Evolutionary conservation across 1,140 invertebrate genomes (phyloP), one percentile per base, ranked within the genome.

Genomic region (Thaumetopoea pityocampa): DNA sequence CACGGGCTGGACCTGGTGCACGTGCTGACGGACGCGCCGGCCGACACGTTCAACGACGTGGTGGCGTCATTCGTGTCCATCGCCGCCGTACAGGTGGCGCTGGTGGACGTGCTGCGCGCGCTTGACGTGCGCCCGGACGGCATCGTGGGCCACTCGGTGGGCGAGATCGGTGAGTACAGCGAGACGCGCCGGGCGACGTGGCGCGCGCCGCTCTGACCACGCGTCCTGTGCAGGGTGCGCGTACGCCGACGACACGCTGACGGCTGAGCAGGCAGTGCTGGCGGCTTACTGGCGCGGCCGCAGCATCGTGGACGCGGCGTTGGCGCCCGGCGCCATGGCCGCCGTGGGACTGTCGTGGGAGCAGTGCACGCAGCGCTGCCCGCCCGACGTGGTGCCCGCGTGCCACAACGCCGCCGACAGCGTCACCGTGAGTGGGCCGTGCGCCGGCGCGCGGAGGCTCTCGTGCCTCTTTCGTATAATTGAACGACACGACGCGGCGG

Each of bases 121-220:
- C 53, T 98, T 20, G 93, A 91, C 35, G 88, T 99, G 6, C 84
- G 89, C 29, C 95, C 96, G 4, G 96, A 98, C 80, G 96, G 96
- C 29, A 96, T 99, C 56, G 85, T 99, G 23, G 98, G 98, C 1
- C 97, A 99, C 74, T 99, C 97, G 0, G 96, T 96, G 5, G 96
- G 96, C 11, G 96, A 98, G 86, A 84, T 98, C 32, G 89, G 86
- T 85, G 40, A 67, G 67, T 46, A 12, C 10, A 9, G 20, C 8
- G 12, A n/a, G n/a, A n/a, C n/a, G n/a, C n/a, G n/a, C n/a, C n/a
- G n/a, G n/a, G n/a, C n/a, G n/a, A n/a, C n/a, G n/a, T n/a, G n/a
- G n/a, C n/a, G n/a, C n/a, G n/a, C n/a, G n/a, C n/a, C n/a, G n/a
- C n/a, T n/a, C n/a, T n/a, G n/a, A n/a, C n/a, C n/a, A n/a, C n/a